Percentiles rank a stretch among this genome's conserved stretches.
phyloP scores from a whole-genome alignment of 2,888 invertebrate species.

The Xanthorhoe spadicearia region DNA sequence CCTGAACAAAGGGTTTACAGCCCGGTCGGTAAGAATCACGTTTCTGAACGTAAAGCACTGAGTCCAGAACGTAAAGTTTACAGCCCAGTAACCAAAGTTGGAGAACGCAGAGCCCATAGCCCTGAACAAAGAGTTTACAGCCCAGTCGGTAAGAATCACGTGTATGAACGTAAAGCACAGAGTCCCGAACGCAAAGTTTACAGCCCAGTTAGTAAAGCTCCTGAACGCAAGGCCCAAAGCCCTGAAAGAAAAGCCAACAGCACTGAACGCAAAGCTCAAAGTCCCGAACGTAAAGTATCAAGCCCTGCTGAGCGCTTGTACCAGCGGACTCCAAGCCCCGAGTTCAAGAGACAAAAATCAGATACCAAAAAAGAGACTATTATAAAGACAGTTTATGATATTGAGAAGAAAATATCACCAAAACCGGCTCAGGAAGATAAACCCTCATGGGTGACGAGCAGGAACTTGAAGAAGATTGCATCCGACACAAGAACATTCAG shows the following conservation, averaged over 20 bases:
- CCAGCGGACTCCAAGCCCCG: slow-evolving; percentile 67
- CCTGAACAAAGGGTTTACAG: slow-evolving; percentile 46
- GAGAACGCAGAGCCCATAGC: slow-evolving; percentile 43
- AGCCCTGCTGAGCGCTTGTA: slow-evolving; percentile 53
- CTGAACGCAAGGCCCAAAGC: slow-evolving; percentile 43
- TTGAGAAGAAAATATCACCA: slow-evolving; percentile 62
- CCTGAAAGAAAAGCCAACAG: slow-evolving; percentile 44
- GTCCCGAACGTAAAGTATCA: slow-evolving; percentile 44
- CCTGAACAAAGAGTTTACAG: slow-evolving; percentile 46
- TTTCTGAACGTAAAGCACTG: slow-evolving; percentile 37
- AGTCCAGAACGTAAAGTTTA: slow-evolving; percentile 39
- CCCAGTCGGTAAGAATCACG: slow-evolving; percentile 32
- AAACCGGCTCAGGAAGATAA: slow-evolving; percentile 80
- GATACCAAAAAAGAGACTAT: slow-evolving; percentile 64
- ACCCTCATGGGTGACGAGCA: slow-evolving; percentile 86
- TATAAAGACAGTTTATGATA: slow-evolving; percentile 65
- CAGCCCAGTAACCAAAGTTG: slow-evolving; percentile 37
- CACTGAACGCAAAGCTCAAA: slow-evolving; percentile 44
- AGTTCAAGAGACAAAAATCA: slow-evolving; percentile 59
- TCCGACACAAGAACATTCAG: slow-evolving; percentile 71
- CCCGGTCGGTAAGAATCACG: slow-evolving; percentile 32
- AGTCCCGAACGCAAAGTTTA: slow-evolving; percentile 39
- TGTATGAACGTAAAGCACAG: slow-evolving; percentile 37
- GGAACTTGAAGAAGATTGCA: slow-evolving; percentile 84
- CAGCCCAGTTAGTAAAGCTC: slow-evolving; percentile 33